Evolutionary conservation across 2,113 vertebrate genomes (phyloP).

Genomic region (Albula goreensis): DNA sequence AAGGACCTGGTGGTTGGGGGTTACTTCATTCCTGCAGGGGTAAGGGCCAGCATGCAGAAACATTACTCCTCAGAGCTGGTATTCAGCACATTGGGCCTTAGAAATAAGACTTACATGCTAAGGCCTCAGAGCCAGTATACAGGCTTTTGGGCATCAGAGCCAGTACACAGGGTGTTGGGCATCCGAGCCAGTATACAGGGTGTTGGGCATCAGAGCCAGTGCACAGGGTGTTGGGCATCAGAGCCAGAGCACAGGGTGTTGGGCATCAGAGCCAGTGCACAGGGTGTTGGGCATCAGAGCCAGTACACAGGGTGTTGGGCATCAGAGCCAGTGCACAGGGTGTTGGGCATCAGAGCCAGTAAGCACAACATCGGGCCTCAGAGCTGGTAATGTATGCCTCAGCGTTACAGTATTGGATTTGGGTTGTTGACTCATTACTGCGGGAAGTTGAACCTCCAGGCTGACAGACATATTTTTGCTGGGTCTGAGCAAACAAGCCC

Average conservation of each 20-base stretch:
- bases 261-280: no score
- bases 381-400: background rate
- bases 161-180: no score
- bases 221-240: no score
- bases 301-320: no score
- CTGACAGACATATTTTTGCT: background rate
- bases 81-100: background rate
- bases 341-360: no score
- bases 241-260: no score
- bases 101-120: background rate
- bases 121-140: background rate
- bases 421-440: background rate
- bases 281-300: no score
- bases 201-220: background rate
- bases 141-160: no score
- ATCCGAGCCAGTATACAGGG: background rate
- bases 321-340: no score
- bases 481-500: background rate
- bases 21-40: constrained; percentile 91
- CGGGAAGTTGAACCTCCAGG: background rate
- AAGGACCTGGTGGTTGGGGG: constrained; percentile 85
- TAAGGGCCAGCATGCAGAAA: constrained; percentile 55
- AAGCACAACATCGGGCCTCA: background rate
- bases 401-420: background rate
- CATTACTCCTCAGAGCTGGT: no score